phyloP scores from a whole-genome alignment of 2,888 invertebrate genomes.

The Liopterus haemorrhoidalis region DNA sequence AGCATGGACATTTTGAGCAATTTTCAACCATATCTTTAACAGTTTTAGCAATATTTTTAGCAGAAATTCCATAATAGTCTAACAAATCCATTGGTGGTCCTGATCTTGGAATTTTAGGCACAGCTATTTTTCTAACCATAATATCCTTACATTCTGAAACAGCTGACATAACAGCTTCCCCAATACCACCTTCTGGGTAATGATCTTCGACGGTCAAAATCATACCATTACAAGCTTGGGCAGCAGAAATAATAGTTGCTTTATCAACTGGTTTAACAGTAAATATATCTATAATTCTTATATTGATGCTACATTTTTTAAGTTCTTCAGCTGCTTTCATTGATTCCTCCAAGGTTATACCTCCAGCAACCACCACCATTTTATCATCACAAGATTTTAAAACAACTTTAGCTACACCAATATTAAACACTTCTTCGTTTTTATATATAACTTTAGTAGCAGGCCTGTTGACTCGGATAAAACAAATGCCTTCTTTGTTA shows the following conservation, averaged over 20 bases:
- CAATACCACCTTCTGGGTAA: constrained; percentile 88
- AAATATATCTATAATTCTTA: constrained; percentile 86
- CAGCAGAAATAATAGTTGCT: constrained; percentile 63
- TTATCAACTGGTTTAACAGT: constrained; percentile 90
- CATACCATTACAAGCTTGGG: constrained; percentile 65
- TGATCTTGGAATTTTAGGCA: constrained; percentile 77
- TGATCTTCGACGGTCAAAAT: constrained; percentile 94
- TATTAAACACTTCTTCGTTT: constrained; percentile 66
- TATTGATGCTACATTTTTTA: constrained; percentile 57
- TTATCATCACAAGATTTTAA: constrained; percentile 64
- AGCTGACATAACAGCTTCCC: constrained; percentile 83
- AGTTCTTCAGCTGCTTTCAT: constrained; percentile 71
- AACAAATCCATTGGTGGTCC: constrained; percentile 79
- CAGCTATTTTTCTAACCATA: constrained; percentile 68
- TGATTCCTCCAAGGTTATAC: constrained; percentile 83
- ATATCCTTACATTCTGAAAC: constrained; percentile 63
- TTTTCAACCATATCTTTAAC: constrained; percentile 53
- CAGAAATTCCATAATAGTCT: constrained; percentile 75
- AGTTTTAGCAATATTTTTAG: constrained; percentile 56
- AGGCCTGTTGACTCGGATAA: constrained; percentile 87
- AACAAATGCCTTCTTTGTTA: constrained; percentile 84
- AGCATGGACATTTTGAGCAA: too few species aligned
- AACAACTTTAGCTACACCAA: constrained; percentile 70
- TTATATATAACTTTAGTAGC: constrained; percentile 75
- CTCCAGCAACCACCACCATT: constrained; percentile 78